Evolutionary conservation across 1,140 invertebrate species (phyloP).

Genomic region (Philaenus spumarius): DNA sequence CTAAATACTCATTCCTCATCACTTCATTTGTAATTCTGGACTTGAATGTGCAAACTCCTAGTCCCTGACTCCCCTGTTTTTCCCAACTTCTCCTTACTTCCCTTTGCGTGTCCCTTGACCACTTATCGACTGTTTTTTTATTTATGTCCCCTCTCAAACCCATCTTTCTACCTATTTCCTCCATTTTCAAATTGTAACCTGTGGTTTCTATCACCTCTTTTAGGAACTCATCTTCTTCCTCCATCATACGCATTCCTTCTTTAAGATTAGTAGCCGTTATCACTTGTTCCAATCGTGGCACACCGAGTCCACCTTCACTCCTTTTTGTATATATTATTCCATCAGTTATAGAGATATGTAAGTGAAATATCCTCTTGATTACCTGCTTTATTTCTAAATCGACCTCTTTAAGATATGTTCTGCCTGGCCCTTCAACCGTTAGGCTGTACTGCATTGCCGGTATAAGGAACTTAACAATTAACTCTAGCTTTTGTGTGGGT

Average conservation of each 20-base stretch:
- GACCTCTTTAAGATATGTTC: neutral
- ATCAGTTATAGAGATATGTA: conserved; percentile 2
- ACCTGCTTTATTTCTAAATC: conserved; percentile 1
- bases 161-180: neutral
- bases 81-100: neutral
- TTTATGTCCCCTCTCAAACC: neutral
- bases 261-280: neutral
- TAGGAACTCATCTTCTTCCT: neutral
- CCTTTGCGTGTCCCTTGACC: neutral
- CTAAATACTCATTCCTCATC: neutral
- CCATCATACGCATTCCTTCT: neutral
- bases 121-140: neutral
- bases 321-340: conserved; percentile 13
- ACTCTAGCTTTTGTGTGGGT: conserved; percentile 14
- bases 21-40: neutral
- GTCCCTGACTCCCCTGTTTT: neutral
- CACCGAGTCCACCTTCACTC: conserved; percentile 17
- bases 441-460: conserved; percentile 1
- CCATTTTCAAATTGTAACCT: neutral
- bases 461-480: conserved; percentile 10
- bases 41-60: neutral
- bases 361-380: conserved; percentile 15
- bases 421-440: too few relatives aligned
- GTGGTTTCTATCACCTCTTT: neutral
- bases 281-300: neutral